A percentile compares a stretch with the other conserved stretches of the same genome.
Conservation (phyloP, 2,888 invertebrate species). For the Herminia tarsipennalis region DNA sequence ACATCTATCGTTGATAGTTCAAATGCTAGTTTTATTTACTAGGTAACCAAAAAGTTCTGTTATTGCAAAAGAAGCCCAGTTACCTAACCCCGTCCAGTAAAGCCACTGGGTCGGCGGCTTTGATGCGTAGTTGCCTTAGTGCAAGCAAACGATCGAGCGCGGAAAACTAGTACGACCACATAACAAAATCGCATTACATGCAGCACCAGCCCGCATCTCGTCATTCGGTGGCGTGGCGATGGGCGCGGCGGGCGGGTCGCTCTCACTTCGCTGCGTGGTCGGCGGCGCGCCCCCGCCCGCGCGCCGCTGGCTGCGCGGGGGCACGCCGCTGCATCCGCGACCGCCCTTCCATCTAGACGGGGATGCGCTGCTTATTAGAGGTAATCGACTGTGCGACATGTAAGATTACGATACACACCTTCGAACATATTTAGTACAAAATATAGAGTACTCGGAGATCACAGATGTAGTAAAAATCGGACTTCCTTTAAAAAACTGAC, state of each 20-base stretch:
- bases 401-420: not conserved
- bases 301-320: constrained; percentile 90
- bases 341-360: constrained; percentile 88
- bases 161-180: not conserved
- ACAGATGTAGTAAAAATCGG: too few species aligned
- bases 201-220: constrained; percentile 94
- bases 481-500: too few species aligned
- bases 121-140: too few species aligned
- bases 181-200: not conserved
- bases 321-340: constrained; percentile 87
- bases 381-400: constrained; percentile 62
- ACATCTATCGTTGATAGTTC: too few species aligned
- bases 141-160: too few species aligned
- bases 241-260: constrained; percentile 88
- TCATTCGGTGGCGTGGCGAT: constrained; percentile 92
- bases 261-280: constrained; percentile 90
- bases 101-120: too few species aligned
- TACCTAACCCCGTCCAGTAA: too few species aligned
- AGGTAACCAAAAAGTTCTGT: too few species aligned
- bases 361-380: constrained; percentile 88
- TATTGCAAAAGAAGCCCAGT: too few species aligned
- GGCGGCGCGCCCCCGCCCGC: constrained; percentile 92
- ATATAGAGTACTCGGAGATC: too few species aligned
- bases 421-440: too few species aligned
- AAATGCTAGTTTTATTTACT: too few species aligned